Percentiles rank a stretch among this genome's conserved stretches.
These are phyloP conservation scores for Drosophila anomalata DNA, from an alignment of 2,888 invertebrate genomes.

Conservation along the genomic window DNA sequence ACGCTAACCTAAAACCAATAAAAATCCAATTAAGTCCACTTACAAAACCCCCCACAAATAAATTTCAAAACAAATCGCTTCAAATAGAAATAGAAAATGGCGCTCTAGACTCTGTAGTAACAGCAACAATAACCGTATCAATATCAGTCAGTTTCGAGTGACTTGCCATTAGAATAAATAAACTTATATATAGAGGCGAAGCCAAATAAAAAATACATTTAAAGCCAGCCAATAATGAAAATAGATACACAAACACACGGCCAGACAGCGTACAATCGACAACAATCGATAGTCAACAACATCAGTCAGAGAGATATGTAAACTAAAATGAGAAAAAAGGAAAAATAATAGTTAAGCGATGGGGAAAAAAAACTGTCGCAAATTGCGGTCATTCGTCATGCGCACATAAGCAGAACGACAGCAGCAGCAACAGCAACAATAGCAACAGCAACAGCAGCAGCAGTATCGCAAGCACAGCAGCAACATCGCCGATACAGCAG, in stretches of 20 bases:
- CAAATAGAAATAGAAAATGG: constrained; percentile 38
- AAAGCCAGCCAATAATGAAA: constrained; percentile 70
- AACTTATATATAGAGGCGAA: constrained; percentile 28
- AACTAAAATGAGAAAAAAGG: constrained; percentile 62
- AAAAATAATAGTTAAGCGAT: constrained; percentile 44
- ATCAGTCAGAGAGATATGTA: constrained; percentile 66
- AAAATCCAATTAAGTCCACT: constrained; percentile 14
- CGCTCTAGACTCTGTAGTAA: constrained; percentile 34
- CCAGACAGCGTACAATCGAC: constrained; percentile 17
- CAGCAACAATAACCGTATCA: constrained; percentile 43
- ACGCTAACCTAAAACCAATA: constrained; percentile 1
- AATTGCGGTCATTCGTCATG: constrained; percentile 83
- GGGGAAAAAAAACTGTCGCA: constrained; percentile 76
- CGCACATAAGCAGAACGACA: constrained; percentile 80
- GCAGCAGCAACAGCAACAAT: constrained; percentile 38
- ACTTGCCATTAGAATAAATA: constrained; percentile 57
- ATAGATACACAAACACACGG: constrained; percentile 54
- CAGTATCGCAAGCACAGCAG: constrained; percentile 9
- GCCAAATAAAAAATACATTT: constrained; percentile 50
- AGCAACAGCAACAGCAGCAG: constrained; percentile 34
- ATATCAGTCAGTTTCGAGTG: constrained; percentile 61
- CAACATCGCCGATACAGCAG: constrained; percentile 30
- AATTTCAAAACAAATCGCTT: constrained; percentile 31
- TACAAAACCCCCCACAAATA: constrained; percentile 12
- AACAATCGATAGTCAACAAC: constrained; percentile 70